Evolutionary conservation across 2,797 vertebrate genomes (phyloP).

Genomic region (Cryptoblepharus egeriae): DNA sequence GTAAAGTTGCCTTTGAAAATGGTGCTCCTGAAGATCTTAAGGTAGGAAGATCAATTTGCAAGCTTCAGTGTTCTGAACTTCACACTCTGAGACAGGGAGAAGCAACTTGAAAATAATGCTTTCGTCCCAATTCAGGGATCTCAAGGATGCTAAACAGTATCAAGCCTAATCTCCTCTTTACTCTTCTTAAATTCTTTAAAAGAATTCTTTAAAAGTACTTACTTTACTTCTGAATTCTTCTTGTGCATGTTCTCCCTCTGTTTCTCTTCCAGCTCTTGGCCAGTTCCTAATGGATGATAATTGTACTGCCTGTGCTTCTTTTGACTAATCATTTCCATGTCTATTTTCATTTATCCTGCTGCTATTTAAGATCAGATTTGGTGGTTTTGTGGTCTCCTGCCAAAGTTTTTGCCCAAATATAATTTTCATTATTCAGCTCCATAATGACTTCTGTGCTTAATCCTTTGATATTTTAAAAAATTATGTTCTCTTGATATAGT

Average conservation of each 20-base stretch:
- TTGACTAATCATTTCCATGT: background rate
- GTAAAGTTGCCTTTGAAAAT: conserved; percentile 39
- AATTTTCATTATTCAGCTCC: too few relatives aligned
- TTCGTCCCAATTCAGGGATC: too few relatives aligned
- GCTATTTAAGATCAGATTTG: background rate
- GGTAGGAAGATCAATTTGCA: conserved; percentile 58
- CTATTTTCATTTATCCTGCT: background rate
- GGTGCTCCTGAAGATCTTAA: conserved; percentile 42
- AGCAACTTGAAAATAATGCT: too few relatives aligned
- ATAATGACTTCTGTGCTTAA: too few relatives aligned
- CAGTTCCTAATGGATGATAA: background rate
- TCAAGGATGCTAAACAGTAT: too few relatives aligned
- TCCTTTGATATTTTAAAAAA: too few relatives aligned
- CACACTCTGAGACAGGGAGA: background rate
- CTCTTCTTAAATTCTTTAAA: too few relatives aligned
- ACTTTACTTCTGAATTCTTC: background rate
- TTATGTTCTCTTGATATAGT: too few relatives aligned
- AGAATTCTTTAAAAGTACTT: too few relatives aligned
- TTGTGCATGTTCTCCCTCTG: background rate
- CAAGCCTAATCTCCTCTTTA: too few relatives aligned
- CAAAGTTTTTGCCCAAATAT: too few relatives aligned
- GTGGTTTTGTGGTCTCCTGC: too few relatives aligned
- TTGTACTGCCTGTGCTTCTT: background rate
- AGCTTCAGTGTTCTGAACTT: background rate
- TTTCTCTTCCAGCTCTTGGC: background rate